These are phyloP conservation scores for Moxostoma hubbsi DNA, from an alignment of 2,797 vertebrate genomes.

Conservation along the genomic window DNA sequence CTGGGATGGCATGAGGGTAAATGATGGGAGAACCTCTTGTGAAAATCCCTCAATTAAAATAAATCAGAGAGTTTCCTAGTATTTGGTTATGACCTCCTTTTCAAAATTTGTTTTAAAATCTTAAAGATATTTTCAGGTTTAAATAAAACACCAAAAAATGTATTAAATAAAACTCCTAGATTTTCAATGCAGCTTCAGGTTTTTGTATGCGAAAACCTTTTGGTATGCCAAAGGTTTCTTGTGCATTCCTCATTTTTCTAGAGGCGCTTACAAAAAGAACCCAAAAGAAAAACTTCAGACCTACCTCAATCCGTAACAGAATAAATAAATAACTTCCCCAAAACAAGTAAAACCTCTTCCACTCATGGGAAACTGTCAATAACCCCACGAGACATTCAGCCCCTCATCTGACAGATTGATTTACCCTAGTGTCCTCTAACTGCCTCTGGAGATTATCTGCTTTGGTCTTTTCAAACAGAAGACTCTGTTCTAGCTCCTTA, in stretches of 20 bases:
- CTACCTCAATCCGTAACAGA: slow-evolving; percentile 50
- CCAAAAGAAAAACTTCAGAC: slow-evolving; percentile 27
- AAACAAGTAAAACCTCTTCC: slow-evolving; percentile 28
- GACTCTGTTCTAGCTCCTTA: slow-evolving; percentile 95
- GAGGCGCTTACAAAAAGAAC: slow-evolving; percentile 11
- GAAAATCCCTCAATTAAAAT: no score
- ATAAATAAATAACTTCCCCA: slow-evolving; percentile 16
- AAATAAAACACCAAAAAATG: no score
- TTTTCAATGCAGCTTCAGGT: no score
- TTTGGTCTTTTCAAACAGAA: slow-evolving; percentile 96
- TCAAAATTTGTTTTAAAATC: no score
- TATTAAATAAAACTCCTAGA: no score
- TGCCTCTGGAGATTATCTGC: slow-evolving; percentile 99
- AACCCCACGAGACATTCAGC: slow-evolving; percentile 25
- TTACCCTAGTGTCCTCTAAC: slow-evolving; percentile 98
- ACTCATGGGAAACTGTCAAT: slow-evolving; percentile 19
- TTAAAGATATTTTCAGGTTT: no score
- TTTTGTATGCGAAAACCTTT: not conserved
- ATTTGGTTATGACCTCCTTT: no score
- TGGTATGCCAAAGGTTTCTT: not conserved
- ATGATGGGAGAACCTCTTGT: no score
- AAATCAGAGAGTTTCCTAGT: no score
- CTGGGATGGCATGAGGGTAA: no score
- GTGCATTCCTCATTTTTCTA: not conserved
- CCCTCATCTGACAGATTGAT: slow-evolving; percentile 86